These are phyloP conservation scores for Microplitis mediator DNA, from an alignment of 1,140 invertebrate species.

Conservation along the genomic window DNA sequence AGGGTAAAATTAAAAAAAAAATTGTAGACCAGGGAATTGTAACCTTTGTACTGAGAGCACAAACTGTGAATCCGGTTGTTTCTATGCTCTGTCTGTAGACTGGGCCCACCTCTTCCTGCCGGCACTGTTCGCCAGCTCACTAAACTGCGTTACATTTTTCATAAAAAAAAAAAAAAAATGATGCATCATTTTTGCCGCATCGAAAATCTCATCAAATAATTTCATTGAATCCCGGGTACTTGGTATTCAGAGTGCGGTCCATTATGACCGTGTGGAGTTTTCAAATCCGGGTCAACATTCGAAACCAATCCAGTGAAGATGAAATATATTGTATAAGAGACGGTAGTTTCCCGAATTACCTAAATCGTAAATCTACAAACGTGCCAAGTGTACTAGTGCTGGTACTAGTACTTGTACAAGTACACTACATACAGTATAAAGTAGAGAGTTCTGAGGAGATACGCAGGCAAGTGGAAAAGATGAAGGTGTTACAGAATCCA, in stretches of 20 bases:
- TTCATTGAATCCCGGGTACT: not conserved
- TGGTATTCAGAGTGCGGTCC: not conserved
- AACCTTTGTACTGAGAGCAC: slow-evolving; percentile 45
- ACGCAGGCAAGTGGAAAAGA: slow-evolving; percentile 7
- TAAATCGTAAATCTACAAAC: slow-evolving; percentile 26
- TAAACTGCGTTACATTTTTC: not conserved
- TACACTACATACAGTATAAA: not conserved
- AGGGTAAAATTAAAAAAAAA: not conserved
- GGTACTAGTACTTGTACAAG: too few relatives aligned
- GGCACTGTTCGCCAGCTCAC: not conserved
- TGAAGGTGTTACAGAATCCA: not conserved
- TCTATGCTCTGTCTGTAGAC: slow-evolving; percentile 35
- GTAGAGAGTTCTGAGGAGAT: slow-evolving; percentile 9
- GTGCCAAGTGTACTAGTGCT: slow-evolving; percentile 20
- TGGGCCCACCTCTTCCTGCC: slow-evolving; percentile 33
- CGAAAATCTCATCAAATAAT: not conserved
- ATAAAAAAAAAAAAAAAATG: too few relatives aligned
- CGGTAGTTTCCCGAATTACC: slow-evolving; percentile 18
- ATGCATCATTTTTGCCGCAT: too few relatives aligned
- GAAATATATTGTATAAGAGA: slow-evolving; percentile 21
- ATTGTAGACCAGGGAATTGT: slow-evolving; percentile 6
- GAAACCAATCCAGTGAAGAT: slow-evolving; percentile 12
- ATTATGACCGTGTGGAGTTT: too few relatives aligned
- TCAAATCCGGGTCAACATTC: slow-evolving; percentile 12
- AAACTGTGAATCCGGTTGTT: slow-evolving; percentile 49